A percentile compares a stretch with the other conserved stretches of the same genome.
phyloP scores from a whole-genome alignment of 2,113 vertebrate species.

The Equus quagga region DNA sequence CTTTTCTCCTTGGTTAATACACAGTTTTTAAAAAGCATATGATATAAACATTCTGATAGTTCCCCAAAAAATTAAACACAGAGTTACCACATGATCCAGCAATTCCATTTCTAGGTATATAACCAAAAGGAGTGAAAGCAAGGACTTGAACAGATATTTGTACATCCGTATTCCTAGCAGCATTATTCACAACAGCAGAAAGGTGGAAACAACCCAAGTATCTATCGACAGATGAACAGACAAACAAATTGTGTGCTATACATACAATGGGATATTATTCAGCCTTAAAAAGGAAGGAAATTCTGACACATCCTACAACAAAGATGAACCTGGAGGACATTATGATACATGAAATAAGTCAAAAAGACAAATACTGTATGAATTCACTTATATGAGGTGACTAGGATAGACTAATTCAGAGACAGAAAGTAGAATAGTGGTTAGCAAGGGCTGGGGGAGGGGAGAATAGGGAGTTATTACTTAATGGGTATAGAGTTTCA shows the following conservation, averaged over 20 bases:
- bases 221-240: not conserved
- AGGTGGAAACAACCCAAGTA: not conserved
- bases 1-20: constrained; percentile 30
- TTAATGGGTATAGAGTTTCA: not conserved
- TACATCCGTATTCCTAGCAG: not conserved
- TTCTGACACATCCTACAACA: not conserved
- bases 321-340: not conserved
- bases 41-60: not conserved
- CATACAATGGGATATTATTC: not conserved
- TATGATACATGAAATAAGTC: not conserved
- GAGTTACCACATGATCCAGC: not conserved
- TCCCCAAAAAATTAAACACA: not conserved
- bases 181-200: not conserved
- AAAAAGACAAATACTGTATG: not conserved
- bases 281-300: not conserved
- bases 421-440: not conserved
- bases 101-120: not conserved
- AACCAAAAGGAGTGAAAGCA: not conserved
- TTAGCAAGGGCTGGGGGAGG: not conserved
- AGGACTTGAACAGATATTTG: not conserved
- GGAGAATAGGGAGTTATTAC: not conserved
- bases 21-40: not conserved
- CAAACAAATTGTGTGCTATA: not conserved
- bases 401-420: not conserved
- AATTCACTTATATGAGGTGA: not conserved